Evolutionary conservation across 2,888 invertebrate species (phyloP), one percentile per base, ranked within the genome.

Genomic region (Epirrita christyi): DNA sequence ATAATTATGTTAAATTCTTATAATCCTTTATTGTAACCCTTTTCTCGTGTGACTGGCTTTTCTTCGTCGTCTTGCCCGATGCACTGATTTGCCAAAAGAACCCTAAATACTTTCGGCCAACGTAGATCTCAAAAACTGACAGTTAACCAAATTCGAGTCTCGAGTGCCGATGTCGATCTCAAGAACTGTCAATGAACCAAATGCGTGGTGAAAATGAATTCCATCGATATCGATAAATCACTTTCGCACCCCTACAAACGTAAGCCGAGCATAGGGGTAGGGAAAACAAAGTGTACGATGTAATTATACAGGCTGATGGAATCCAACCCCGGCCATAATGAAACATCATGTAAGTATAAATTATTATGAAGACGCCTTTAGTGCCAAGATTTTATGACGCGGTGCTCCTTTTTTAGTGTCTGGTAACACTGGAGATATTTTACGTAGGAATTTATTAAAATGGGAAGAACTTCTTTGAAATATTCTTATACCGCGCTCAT

Each of bases 231-330:
- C 74, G 74, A 78, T 59, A 70, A 36, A 14, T 21, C 11, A 48
- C 72, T 46, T 64, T 21, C 44, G 51, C 68, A 65, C 69, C 66
- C 47, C 61, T 67, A 55, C 41, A n/a, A 27, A 13, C 55, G 85
- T 80, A 84, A 86, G 71, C 74, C 59, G 81, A 83, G 81, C 67
- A 86, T 85, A 82, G 72, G 85, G 85, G 85, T 75, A 75, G 75
- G 75, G 76, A 78, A 81, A 83, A 84, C 80, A 84, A 80, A 76
- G 78, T 73, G 67, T 63, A 55, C 66, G 59, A 71, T 71, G 75
- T 81, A 80, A 84, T 81, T 81, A 78, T 65, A 76, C 72, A 71
- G 71, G 69, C 68, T 68, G 73, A 71, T 71, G 72, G 72, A 75
- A 76, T 77, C 72, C 71, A 66, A 70, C 72, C 63, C 68, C 57